Evolutionary conservation across 2,888 invertebrate species (phyloP), one percentile per base, ranked within the genome.

Genomic region (Congeria kusceri): DNA sequence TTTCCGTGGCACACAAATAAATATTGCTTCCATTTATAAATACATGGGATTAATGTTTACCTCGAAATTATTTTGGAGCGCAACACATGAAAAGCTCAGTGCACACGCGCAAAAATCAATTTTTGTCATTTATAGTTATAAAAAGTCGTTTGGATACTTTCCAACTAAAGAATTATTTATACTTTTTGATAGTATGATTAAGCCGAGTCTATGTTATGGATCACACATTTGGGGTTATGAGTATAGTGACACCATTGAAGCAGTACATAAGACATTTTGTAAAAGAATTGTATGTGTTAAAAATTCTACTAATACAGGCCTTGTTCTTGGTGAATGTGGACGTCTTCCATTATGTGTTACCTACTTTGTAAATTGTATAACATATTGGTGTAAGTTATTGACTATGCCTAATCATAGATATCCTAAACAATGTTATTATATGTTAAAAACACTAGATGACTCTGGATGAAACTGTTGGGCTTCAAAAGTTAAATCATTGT

Each of bases 221-320:
- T 49, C 47, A 20, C 25, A 64, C 3, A 47, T 64, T 23, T 64
- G 64, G 64, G 64, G 64, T 44, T 46, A 64, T n/a, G 47, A 64
- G 46, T 64, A 64, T 27, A 18, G 11, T 27, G 27, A 64, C n/a
- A 15, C n/a, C 3, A 64, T 64, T 49, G 64, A 64, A 49, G n/a
- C 20, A 18, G 64, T 64, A 13, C 64, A 64, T n/a, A 64, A 25
- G 3, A 64, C 23, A 13, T 64, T 44, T 47, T 64, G 64, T 46
- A 46, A 47, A 25, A 64, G 27, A 47, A 32, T 32, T 18, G 25
- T n/a, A n/a, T 62, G 29, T 29, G 15, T 39, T 32, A 11, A 29
- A 44, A 62, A 62, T n/a, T n/a, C n/a, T n/a, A n/a, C n/a, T n/a
- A n/a, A n/a, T n/a, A n/a, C n/a, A n/a, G n/a, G n/a, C n/a, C n/a